A percentile compares a stretch with the other conserved stretches of the same genome.
phyloP scores from a whole-genome alignment of 2,113 vertebrate genomes.

The Asarcornis scutulata region DNA sequence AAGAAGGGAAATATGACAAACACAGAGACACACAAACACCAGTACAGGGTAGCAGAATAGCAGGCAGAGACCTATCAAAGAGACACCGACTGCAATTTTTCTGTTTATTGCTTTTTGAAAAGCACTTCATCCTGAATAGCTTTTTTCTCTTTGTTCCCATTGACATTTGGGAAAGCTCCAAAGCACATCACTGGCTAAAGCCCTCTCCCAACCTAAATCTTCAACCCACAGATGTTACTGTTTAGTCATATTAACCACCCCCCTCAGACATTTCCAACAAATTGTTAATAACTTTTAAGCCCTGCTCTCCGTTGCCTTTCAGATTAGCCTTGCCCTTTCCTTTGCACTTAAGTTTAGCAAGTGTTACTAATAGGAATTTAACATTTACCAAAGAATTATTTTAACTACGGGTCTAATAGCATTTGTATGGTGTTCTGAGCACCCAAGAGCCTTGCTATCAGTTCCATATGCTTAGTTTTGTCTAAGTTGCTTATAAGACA shows the following conservation, averaged over 20 bases:
- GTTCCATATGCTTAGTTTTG: conserved; percentile 51
- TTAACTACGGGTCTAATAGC: conserved; percentile 62
- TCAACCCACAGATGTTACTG: not conserved
- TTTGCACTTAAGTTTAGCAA: conserved; percentile 70
- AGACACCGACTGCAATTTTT: not conserved
- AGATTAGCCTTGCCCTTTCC: conserved; percentile 72
- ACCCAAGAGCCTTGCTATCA: conserved; percentile 38
- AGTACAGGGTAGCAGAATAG: not conserved
- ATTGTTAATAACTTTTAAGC: conserved; percentile 59
- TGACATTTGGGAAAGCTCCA: conserved; percentile 39
- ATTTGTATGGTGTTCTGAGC: conserved; percentile 49
- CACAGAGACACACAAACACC: not conserved
- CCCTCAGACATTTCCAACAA: conserved; percentile 61
- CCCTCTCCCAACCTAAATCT: conserved; percentile 23
- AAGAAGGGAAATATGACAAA: not conserved
- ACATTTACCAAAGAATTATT: conserved; percentile 76
- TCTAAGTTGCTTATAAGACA: conserved; percentile 21
- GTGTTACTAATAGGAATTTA: conserved; percentile 78
- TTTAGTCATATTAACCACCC: conserved; percentile 38
- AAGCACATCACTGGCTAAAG: not conserved
- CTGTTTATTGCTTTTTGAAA: conserved; percentile 23
- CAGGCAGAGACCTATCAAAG: not conserved
- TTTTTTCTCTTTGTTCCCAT: not conserved
- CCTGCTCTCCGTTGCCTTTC: conserved; percentile 54
- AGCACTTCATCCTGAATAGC: not conserved